phyloP scores from a whole-genome alignment of 1,140 invertebrate species.

The Microplitis mediator region DNA sequence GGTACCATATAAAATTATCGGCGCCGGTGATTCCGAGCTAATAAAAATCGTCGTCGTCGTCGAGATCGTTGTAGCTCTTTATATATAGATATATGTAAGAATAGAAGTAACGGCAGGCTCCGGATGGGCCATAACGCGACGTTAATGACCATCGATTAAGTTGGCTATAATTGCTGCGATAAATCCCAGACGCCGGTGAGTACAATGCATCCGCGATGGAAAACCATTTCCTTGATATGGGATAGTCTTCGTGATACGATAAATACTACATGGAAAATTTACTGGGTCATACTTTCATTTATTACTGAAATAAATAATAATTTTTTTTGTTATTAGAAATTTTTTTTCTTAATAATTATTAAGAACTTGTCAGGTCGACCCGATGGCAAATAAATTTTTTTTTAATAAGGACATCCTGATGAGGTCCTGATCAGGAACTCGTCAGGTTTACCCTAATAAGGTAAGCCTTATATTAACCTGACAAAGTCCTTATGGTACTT shows the following conservation, averaged over 20 bases:
- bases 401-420: too few relatives aligned
- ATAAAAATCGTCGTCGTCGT: slow-evolving; percentile 48
- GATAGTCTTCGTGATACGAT: background rate
- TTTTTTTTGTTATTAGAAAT: background rate
- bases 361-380: too few relatives aligned
- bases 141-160: slow-evolving; percentile 59
- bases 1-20: slow-evolving; percentile 11
- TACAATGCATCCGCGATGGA: slow-evolving; percentile 43
- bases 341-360: too few relatives aligned
- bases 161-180: slow-evolving; percentile 54
- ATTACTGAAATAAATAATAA: too few relatives aligned
- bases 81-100: too few relatives aligned
- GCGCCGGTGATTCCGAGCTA: slow-evolving; percentile 39
- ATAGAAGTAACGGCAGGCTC: background rate
- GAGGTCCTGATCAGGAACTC: too few relatives aligned
- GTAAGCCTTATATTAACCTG: too few relatives aligned
- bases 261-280: too few relatives aligned
- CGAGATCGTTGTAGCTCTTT: background rate
- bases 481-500: too few relatives aligned
- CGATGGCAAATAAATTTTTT: too few relatives aligned
- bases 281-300: too few relatives aligned
- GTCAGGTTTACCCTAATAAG: too few relatives aligned
- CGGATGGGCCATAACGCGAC: slow-evolving; percentile 50
- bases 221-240: background rate
- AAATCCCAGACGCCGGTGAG: slow-evolving; percentile 46